Base-by-base conservation (phyloP, 2,888 invertebrate genomes). In the Venusia cambrica region DNA sequence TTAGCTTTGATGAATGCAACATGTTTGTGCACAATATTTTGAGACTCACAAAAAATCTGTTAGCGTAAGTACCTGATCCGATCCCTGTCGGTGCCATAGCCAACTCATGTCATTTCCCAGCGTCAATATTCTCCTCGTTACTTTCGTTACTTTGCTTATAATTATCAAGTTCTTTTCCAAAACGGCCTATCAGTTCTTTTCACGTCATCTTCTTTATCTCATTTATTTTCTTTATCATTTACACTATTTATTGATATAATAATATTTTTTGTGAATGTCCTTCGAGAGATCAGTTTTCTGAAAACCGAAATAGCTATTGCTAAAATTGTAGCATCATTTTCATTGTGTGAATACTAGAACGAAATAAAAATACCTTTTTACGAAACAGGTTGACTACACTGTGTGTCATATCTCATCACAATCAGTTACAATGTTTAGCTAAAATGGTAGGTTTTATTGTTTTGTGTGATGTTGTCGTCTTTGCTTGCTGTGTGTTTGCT, bases 241-340 rank as follows among this genome's bases (percentile, higher is more conserved):
- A 71, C 68, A 70, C 69, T 39, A 46, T 63, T 70, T 54, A 51
- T 61, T 62, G 22, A 49, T 64, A 68, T 65, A 48, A 47, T 58
- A 73, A 70, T 63, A 58, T 76, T 79, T n/a, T 77, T 64, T 76
- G 79, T 80, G 69, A 72, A 69, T 80, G 73, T 79, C 84, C 87
- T 88, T 88, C 88, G 88, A 88, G 88, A 88, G 88, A 88, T 88
- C 88, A 76, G 79, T 83, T 83, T 74, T 76, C 63, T 76, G 81
- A 79, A 75, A 76, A 74, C 77, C 71, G 70, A 66, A 74, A 61
- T 51, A 65, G 66, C 62, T 67, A 64, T 57, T 69, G 68, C 59
- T 38, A 54, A 61, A 67, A 62, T 49, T 49, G 61, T 78, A 73
- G 63, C 58, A 53, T 73, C 69, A 72, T 83, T 72, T 75, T 73